These are phyloP conservation scores for Thera britannica DNA, from an alignment of 2,888 invertebrate genomes.

Conservation along the genomic window DNA sequence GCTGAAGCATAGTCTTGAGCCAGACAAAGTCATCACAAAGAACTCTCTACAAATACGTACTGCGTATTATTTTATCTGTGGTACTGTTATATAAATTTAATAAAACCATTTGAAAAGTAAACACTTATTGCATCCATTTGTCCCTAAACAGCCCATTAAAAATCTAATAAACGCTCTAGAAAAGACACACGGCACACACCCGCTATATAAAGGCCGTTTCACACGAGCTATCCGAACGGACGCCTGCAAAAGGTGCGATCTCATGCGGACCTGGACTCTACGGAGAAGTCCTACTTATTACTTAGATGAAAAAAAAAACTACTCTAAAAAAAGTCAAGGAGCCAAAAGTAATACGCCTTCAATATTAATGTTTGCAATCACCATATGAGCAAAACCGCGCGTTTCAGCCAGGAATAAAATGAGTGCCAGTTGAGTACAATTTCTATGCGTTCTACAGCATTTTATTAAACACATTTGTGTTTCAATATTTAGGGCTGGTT, in stretches of 20 bases:
- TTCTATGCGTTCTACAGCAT: background rate
- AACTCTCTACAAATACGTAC: background rate
- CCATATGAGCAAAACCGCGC: background rate
- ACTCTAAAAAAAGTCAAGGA: too few species aligned
- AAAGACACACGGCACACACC: constrained; percentile 35
- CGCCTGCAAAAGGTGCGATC: constrained; percentile 15
- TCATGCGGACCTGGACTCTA: constrained; percentile 1
- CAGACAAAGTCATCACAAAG: too few species aligned
- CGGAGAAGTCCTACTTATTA: too few species aligned
- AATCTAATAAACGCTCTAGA: constrained; percentile 36
- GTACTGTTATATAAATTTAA: background rate
- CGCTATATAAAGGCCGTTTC: constrained; percentile 41
- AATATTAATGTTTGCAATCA: too few species aligned
- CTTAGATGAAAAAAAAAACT: too few species aligned
- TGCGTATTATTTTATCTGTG: too few species aligned
- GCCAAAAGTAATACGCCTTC: too few species aligned
- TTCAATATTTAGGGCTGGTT: constrained; percentile 35
- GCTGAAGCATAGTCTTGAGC: too few species aligned
- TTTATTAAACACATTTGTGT: background rate
- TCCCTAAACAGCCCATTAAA: constrained; percentile 34
- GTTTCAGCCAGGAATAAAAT: too few species aligned
- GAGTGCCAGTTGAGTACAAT: too few species aligned
- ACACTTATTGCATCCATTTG: constrained; percentile 16
- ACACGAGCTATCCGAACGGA: constrained; percentile 30
- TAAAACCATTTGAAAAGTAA: constrained; percentile 5